Evolutionary conservation across 2,797 vertebrate genomes (phyloP).

Genomic region (Macroramphosus scolopax): DNA sequence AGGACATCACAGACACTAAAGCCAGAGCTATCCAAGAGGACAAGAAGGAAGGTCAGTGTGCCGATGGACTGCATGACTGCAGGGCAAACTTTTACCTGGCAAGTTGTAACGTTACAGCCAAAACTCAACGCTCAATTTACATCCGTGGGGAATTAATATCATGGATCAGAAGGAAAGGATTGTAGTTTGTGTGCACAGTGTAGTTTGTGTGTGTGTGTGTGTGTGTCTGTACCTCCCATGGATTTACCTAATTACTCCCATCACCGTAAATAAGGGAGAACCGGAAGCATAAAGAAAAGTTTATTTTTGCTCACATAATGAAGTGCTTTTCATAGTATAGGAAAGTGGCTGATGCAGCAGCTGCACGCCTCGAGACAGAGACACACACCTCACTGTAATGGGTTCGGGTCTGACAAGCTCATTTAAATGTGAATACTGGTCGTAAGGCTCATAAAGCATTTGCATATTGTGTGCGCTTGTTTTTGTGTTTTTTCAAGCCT

Average conservation of each 20-base stretch:
- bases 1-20: slow-evolving; percentile 96
- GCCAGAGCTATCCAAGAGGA: slow-evolving; percentile 90
- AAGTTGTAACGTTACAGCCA: no score
- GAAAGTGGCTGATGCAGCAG: slow-evolving; percentile 45
- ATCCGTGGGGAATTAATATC: no score
- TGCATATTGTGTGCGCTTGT: slow-evolving; percentile 3
- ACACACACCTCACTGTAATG: slow-evolving; percentile 14
- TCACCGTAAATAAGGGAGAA: slow-evolving; percentile 39
- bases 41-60: slow-evolving; percentile 90
- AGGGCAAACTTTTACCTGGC: no score
- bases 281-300: slow-evolving; percentile 26
- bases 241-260: slow-evolving; percentile 49
- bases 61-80: slow-evolving; percentile 1
- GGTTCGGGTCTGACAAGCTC: slow-evolving; percentile 19
- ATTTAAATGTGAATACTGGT: slow-evolving; percentile 18
- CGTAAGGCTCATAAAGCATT: slow-evolving; percentile 13
- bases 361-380: slow-evolving; percentile 11
- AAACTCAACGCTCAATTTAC: no score
- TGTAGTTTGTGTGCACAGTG: no score
- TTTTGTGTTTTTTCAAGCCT: background rate
- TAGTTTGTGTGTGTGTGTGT: slow-evolving; percentile 57
- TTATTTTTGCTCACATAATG: slow-evolving; percentile 47
- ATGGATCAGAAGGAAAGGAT: no score
- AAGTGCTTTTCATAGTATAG: slow-evolving; percentile 36
- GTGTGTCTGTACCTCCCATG: slow-evolving; percentile 9